Percentiles rank a stretch among this genome's conserved stretches.
These are phyloP conservation scores for Liasis olivaceus DNA, from an alignment of 2,797 vertebrate genomes.

Conservation along the genomic window DNA sequence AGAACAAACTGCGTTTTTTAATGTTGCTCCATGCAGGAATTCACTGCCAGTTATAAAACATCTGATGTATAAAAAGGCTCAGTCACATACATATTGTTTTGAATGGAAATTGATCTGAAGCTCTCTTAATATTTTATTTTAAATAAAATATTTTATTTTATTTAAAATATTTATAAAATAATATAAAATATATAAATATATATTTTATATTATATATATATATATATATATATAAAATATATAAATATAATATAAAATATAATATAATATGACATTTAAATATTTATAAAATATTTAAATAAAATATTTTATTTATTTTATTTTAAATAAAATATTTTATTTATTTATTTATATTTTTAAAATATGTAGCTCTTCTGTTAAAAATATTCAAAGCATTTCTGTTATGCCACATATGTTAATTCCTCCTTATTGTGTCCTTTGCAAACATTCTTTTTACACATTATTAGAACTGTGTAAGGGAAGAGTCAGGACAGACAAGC, in stretches of 20 bases:
- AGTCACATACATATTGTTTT: not conserved
- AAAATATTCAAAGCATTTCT: not conserved
- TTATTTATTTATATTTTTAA: too few species aligned
- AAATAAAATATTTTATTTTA: too few species aligned
- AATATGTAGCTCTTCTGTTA: not conserved
- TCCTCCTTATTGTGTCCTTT: not conserved
- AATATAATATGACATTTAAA: too few species aligned
- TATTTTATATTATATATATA: too few species aligned
- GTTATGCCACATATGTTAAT: not conserved
- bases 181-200: too few species aligned
- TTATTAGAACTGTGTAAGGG: not conserved
- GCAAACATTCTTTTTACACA: not conserved
- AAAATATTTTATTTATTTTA: too few species aligned
- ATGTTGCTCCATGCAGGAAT: not conserved
- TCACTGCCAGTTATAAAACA: not conserved
- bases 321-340: too few species aligned
- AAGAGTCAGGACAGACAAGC: not conserved
- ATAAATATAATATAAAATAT: too few species aligned
- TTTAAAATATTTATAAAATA: too few species aligned
- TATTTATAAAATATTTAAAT: too few species aligned
- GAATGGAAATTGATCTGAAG: not conserved
- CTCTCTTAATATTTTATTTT: not conserved
- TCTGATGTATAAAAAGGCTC: not conserved
- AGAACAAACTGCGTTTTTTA: not conserved
- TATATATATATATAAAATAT: too few species aligned